Evolutionary conservation across 64 coral and sea anemone species (phyloP).

Genomic region (Montipora foliosa): DNA sequence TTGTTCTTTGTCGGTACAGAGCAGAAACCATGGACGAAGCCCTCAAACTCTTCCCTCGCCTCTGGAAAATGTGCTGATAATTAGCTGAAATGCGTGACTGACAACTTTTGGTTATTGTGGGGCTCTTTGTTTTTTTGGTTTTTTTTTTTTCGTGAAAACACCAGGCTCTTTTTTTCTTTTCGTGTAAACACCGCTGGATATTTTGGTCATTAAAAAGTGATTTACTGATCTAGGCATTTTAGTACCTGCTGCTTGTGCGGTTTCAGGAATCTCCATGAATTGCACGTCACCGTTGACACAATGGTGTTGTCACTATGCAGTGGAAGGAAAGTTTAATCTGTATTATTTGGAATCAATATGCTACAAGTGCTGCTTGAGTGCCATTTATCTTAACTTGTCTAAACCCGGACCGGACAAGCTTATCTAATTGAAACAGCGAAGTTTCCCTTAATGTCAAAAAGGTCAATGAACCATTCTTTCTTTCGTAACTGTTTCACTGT

Average conservation of each 20-base stretch:
- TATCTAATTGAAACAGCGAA: neutral
- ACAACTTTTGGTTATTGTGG: too few relatives aligned
- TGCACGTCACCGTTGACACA: neutral
- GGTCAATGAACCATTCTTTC: neutral
- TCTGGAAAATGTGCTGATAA: too few relatives aligned
- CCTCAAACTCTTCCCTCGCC: too few relatives aligned
- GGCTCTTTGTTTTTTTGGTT: neutral
- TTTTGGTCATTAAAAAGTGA: neutral
- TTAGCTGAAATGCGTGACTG: too few relatives aligned
- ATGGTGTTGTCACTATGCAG: neutral
- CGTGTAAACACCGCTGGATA: neutral
- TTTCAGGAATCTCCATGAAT: neutral
- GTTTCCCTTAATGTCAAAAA: neutral
- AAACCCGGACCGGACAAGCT: neutral
- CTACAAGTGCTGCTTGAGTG: neutral
- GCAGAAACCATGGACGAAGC: neutral
- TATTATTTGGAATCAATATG: neutral
- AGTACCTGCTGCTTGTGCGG: conserved; percentile 30
- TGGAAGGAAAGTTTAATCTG: neutral
- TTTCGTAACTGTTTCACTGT: neutral
- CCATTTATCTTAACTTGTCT: too few relatives aligned
- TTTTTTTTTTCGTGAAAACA: neutral
- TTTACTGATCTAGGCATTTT: neutral
- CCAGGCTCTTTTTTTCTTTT: neutral
- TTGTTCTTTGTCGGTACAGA: neutral